Evolutionary conservation across 2,797 vertebrate genomes (phyloP).

Genomic region (Limosa lapponica): DNA sequence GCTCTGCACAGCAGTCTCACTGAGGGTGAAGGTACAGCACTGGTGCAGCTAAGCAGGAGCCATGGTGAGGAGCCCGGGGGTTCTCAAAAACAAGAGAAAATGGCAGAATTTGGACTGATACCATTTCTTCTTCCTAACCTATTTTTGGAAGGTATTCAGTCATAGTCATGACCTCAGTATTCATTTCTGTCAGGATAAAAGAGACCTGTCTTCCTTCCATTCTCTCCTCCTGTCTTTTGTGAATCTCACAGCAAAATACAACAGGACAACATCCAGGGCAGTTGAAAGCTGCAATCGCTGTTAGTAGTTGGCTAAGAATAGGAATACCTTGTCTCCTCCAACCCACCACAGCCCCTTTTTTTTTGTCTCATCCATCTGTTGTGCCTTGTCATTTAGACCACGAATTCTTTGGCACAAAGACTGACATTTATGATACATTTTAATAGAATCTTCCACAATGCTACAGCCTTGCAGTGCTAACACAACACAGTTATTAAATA

Average conservation of each 20-base stretch:
- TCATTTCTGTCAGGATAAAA: neutral
- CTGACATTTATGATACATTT: neutral
- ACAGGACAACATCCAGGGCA: neutral
- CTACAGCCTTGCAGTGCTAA: neutral
- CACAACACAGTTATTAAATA: neutral
- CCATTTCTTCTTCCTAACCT: neutral
- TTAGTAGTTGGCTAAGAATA: neutral
- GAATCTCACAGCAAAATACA: neutral
- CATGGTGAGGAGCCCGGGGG: neutral
- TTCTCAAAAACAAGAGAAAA: neutral
- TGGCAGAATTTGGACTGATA: neutral
- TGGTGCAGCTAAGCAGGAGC: neutral
- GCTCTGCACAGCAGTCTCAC: neutral
- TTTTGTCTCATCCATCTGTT: conserved; percentile 30
- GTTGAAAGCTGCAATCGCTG: neutral
- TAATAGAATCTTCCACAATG: neutral
- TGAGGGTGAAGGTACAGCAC: neutral
- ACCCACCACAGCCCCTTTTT: neutral
- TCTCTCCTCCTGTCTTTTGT: neutral
- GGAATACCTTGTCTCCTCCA: conserved; percentile 18
- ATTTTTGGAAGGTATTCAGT: neutral
- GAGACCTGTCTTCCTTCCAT: neutral
- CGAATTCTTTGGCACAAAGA: conserved; percentile 18
- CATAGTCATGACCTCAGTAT: neutral
- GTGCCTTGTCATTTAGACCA: conserved; percentile 21